Percentiles rank a stretch among this genome's conserved stretches.
Evolutionary conservation across 1,140 invertebrate species (phyloP).

Genomic region (Plutomurus gul): DNA sequence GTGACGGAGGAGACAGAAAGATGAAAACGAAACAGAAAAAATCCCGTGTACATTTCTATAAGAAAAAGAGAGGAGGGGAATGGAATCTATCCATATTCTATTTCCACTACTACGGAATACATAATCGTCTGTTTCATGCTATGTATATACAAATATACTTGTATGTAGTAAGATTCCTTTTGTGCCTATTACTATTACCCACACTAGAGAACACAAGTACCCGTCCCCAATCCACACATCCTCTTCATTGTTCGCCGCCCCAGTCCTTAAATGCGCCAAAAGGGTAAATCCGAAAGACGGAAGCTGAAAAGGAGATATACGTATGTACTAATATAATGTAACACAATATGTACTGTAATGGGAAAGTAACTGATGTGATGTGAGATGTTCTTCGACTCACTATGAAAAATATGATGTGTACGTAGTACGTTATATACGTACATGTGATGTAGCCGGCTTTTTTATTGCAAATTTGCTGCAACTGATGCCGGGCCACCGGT

Average conservation of each 20-base stretch:
- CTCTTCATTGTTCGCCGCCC: conserved; percentile 1
- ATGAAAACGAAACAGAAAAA: not conserved
- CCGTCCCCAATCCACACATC: conserved; percentile 14
- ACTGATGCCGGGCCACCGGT: conserved; percentile 39
- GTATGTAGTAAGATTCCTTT: no score
- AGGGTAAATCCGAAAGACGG: conserved; percentile 1
- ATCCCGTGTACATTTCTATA: no score
- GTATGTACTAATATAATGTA: no score
- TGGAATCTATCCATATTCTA: no score
- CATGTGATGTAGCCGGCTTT: not conserved
- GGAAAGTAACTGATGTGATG: not conserved
- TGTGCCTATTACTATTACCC: not conserved
- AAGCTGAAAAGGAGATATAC: conserved; percentile 38
- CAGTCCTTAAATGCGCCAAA: not conserved
- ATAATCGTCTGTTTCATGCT: no score
- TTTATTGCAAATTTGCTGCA: conserved; percentile 46
- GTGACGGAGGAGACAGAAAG: not conserved
- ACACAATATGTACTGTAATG: not conserved
- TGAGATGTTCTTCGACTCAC: not conserved
- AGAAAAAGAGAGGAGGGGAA: no score
- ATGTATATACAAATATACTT: no score
- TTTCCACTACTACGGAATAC: no score
- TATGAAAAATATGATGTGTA: not conserved
- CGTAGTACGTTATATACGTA: not conserved
- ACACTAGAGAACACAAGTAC: not conserved